These are phyloP conservation scores for Alca torda DNA, from an alignment of 2,797 vertebrate species.

Conservation along the genomic window DNA sequence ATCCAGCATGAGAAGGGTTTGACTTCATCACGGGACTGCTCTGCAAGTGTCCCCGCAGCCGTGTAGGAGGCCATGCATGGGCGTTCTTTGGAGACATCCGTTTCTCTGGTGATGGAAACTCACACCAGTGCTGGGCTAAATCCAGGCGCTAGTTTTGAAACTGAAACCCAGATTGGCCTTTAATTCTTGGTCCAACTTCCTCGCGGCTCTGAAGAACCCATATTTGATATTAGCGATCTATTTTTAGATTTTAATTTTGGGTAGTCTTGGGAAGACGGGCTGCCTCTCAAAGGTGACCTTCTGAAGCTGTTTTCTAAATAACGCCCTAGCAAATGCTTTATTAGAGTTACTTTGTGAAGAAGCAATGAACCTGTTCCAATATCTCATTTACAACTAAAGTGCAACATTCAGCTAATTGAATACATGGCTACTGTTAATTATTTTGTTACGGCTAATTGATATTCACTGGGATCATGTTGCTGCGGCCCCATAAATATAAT, in stretches of 20 bases:
- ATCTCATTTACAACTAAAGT: conserved; percentile 73
- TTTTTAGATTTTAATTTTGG: background rate
- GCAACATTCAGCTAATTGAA: conserved; percentile 84
- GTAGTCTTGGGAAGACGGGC: background rate
- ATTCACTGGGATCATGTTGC: conserved; percentile 79
- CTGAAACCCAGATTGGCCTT: background rate
- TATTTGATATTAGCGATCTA: background rate
- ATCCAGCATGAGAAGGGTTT: background rate
- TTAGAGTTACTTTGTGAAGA: conserved; percentile 20
- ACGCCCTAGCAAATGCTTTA: background rate
- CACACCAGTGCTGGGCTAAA: background rate
- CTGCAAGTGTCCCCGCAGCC: background rate
- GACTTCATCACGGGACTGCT: background rate
- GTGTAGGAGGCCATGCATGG: accelerated
- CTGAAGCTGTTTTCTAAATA: background rate
- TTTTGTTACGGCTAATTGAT: conserved; percentile 86
- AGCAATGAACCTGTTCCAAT: conserved; percentile 9
- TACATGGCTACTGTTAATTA: conserved; percentile 86
- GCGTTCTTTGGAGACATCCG: background rate
- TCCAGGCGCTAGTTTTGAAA: background rate
- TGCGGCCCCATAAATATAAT: conserved; percentile 78
- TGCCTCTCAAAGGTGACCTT: conserved; percentile 9
- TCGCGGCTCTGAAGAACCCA: background rate
- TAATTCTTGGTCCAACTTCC: background rate
- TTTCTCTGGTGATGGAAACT: background rate